phyloP scores from a whole-genome alignment of 2,888 invertebrate species.

The Diarsia rubi region DNA sequence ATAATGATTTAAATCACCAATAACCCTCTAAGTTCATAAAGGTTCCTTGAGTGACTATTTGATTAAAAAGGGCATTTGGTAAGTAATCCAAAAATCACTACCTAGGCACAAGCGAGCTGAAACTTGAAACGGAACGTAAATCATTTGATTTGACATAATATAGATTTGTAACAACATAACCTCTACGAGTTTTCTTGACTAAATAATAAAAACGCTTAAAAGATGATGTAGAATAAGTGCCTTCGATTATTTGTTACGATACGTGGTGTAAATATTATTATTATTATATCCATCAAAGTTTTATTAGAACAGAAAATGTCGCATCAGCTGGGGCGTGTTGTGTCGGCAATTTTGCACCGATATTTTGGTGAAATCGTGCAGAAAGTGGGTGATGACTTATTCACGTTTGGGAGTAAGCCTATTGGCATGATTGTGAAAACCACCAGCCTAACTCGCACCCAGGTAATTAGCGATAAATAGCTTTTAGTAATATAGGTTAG shows the following conservation, averaged over 20 bases:
- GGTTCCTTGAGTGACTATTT: too few relatives aligned
- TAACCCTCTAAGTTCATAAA: too few relatives aligned
- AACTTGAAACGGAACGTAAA: slow-evolving; percentile 16
- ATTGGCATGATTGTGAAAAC: slow-evolving; percentile 92
- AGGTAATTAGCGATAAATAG: slow-evolving; percentile 74
- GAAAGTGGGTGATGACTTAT: slow-evolving; percentile 93
- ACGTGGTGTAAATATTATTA: neutral
- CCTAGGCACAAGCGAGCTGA: fast-evolving
- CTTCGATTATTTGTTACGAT: neutral
- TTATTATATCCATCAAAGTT: neutral
- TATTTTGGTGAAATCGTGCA: slow-evolving; percentile 95
- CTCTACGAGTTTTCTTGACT: neutral
- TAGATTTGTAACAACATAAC: slow-evolving; percentile 40
- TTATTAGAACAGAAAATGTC: slow-evolving; percentile 90
- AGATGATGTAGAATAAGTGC: neutral
- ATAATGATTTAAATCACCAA: too few relatives aligned
- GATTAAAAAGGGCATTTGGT: too few relatives aligned
- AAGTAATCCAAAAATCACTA: neutral
- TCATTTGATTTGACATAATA: slow-evolving; percentile 21
- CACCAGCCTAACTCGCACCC: slow-evolving; percentile 87
- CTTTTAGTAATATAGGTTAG: slow-evolving; percentile 62
- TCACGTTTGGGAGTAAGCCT: slow-evolving; percentile 93
- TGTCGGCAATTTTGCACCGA: slow-evolving; percentile 93
- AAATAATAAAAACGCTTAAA: neutral
- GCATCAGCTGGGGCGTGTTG: slow-evolving; percentile 92